Evolutionary conservation across 2,888 invertebrate species (phyloP).

Genomic region (Bellardia bayeri): DNA sequence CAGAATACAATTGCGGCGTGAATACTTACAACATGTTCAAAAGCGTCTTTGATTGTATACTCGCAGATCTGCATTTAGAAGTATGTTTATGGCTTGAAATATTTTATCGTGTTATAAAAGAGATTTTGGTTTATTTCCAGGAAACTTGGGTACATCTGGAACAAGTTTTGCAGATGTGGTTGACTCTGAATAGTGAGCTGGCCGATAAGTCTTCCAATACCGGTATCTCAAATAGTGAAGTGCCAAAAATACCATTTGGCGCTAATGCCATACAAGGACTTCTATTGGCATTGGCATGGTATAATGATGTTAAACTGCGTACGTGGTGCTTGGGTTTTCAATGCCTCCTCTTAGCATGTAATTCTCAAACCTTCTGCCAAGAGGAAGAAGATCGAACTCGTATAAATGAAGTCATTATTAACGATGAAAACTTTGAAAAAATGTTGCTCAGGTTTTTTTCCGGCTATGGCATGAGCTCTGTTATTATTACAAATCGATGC

Average conservation of each 20-base stretch:
- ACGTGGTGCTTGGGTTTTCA: constrained; percentile 91
- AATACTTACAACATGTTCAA: constrained; percentile 87
- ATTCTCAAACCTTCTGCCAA: constrained; percentile 85
- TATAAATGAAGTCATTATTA: constrained; percentile 86
- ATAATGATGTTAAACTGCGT: constrained; percentile 88
- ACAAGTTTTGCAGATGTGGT: constrained; percentile 93
- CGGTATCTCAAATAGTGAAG: constrained; percentile 86
- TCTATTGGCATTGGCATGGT: constrained; percentile 88
- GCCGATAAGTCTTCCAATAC: constrained; percentile 83
- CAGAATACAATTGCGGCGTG: constrained; percentile 84
- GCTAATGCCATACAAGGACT: constrained; percentile 88
- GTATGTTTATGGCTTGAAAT: constrained; percentile 76
- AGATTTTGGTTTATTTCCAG: constrained; percentile 80
- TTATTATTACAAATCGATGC: constrained; percentile 83
- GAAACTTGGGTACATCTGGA: constrained; percentile 91
- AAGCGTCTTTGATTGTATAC: constrained; percentile 88
- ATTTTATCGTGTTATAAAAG: background rate
- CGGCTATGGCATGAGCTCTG: constrained; percentile 86
- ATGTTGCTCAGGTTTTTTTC: constrained; percentile 88
- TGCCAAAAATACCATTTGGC: constrained; percentile 88
- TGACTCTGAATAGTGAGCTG: constrained; percentile 90
- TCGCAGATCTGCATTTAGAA: constrained; percentile 87
- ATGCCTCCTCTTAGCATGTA: constrained; percentile 88
- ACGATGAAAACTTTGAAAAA: constrained; percentile 87
- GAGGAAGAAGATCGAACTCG: constrained; percentile 79